Conservation (phyloP, 1,140 invertebrate genomes). For the Temnothorax curvispinosus region DNA sequence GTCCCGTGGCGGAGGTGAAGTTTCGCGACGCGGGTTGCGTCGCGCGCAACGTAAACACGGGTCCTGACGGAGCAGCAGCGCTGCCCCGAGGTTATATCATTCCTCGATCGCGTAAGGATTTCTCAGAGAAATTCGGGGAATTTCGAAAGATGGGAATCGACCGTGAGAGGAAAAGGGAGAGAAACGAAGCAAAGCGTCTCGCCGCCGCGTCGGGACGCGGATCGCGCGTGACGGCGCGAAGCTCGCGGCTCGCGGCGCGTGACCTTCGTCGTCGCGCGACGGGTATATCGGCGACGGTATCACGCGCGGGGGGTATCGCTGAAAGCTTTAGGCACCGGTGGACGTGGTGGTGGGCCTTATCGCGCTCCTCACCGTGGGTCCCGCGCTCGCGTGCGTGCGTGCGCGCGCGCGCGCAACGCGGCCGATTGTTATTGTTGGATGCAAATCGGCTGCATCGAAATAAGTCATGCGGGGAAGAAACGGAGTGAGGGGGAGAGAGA, state of each 20-base stretch:
- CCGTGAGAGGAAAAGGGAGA: background rate
- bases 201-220: background rate
- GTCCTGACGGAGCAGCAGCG: background rate
- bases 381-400: too few relatives aligned
- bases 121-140: background rate
- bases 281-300: background rate
- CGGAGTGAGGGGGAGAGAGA: background rate
- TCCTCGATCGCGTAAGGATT: background rate
- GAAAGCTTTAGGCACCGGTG: background rate
- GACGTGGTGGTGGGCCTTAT: background rate
- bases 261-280: constrained; percentile 31
- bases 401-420: background rate
- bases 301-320: background rate
- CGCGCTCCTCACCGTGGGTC: background rate
- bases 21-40: background rate
- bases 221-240: constrained; percentile 43
- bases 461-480: constrained; percentile 24
- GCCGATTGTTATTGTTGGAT: constrained; percentile 7
- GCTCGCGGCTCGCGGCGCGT: background rate
- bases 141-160: too few relatives aligned
- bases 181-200: background rate
- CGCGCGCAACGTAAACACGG: constrained; percentile 5
- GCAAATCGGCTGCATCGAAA: constrained; percentile 13
- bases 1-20: background rate
- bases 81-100: constrained; percentile 8